Evolutionary conservation across 2,113 vertebrate genomes (phyloP), one percentile per base, ranked within the genome.

Genomic region (Centropus unirufus): DNA sequence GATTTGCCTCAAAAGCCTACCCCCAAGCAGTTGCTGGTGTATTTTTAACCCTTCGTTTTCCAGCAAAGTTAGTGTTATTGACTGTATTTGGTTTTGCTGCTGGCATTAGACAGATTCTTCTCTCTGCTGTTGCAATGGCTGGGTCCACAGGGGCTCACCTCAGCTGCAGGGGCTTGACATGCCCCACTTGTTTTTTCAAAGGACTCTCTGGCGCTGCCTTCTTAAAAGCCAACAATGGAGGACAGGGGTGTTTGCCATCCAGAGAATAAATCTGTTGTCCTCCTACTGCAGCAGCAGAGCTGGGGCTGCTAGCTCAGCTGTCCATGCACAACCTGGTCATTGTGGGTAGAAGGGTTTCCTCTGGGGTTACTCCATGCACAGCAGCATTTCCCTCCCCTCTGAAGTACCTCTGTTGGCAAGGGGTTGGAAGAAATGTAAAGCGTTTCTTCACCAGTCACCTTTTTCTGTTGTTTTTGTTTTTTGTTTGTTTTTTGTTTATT

Each of bases 291-390:
- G 15, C 5, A 1, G 63, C 3, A 2, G 24, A 12, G 55, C 49
- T 18, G 40, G 58, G 24, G 30, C 57, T 77, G 72, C 72, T 4
- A 2, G 54, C 61, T 67, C 29, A 36, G 75, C 46, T 1, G 0
- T 5, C 51, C 46, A 44, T 10, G 36, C 27, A 12, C 51, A 39
- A 5, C 81, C 23, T 1, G 1, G 22, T 30, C 0, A 1, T 73
- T 64, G 44, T 1, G 0, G 14, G 42, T 27, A 46, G 44, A 20
- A 70, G 44, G 32, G 10, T 29, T 81, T 81, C 47, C 42, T 36
- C 19, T 34, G 12, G 0, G 2, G 34, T 55, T 69, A 44, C 62
- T 44, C 42, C 12, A 6, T 1, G 1, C 22, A 8, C 12, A 64
- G 55, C 32, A 64, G 27, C 32, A 18, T 39, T 32, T 27, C 36